Base-by-base conservation (phyloP, 2,888 invertebrate species). In the Smittia sp. region DNA sequence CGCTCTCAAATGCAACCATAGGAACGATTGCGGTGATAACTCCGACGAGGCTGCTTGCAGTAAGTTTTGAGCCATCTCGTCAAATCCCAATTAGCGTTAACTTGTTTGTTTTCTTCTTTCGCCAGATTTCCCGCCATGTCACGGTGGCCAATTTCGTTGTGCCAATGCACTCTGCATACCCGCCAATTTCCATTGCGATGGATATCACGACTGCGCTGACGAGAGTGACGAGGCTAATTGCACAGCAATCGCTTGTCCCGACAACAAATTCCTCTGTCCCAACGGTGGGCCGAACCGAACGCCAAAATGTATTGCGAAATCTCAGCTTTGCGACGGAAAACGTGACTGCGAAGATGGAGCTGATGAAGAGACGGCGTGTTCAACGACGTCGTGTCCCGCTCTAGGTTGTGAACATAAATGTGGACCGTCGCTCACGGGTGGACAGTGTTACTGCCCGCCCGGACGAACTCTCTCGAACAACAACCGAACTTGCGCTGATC, bases 141-240 rank as follows among this genome's bases (percentile, higher is more conserved):
- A 92, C 80, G 89, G 89, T 77, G 92, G 92, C 1, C 96, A 97
- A 84, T 97, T 96, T 84, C 88, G 95, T 41, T 97, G 97, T 83
- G 89, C 90, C 76, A 96, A 96, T 83, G 91, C 93, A 0, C 86
- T 96, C 11, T 98, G 98, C 83, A 96, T 98, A 78, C 97, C 96
- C 0, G 87, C 88, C 68, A 88, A 89, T 67, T 94, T 91, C 83
- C 91, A 90, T 80, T 94, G 94, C 83, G 91, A 91, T 79, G 73
- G 73, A 25, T 92, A 91, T 84, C 86, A 89, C 75, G 98, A 98
- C 82, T 98, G 98, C 83, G 87, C 90, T 0, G 98, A 98, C 79
- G 92, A 92, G 41, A 92, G 92, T 13, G 95, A 95, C 81, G 95
- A 96, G 79, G 87, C 87, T 76, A 93, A 94, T 85, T 95, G 95